phyloP scores from a whole-genome alignment of 2,797 vertebrate genomes.

The Leptatherina wallacei region DNA sequence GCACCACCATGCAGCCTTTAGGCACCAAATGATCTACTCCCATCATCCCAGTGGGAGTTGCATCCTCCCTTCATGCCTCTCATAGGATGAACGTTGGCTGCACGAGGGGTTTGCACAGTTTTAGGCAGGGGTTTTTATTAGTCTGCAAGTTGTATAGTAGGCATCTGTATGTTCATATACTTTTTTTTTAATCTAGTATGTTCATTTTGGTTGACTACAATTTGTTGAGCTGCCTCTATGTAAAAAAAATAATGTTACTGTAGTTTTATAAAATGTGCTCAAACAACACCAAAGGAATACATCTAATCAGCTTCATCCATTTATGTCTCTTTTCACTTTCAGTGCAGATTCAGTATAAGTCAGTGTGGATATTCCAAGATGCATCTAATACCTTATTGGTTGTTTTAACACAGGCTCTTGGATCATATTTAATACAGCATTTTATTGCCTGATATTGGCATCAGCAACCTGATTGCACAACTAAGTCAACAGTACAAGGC shows the following conservation, averaged over 20 bases:
- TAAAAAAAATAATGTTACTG: neutral
- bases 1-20: neutral
- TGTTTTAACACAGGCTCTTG: constrained; percentile 11
- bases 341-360: constrained; percentile 17
- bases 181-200: neutral
- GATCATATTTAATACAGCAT: constrained; percentile 27
- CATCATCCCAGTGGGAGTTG: neutral
- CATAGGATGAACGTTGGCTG: neutral
- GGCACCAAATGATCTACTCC: neutral
- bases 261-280: constrained; percentile 4
- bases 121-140: neutral
- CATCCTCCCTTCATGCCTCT: neutral
- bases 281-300: constrained; percentile 10
- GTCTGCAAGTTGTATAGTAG: neutral
- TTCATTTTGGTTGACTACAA: neutral
- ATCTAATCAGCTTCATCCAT: constrained; percentile 24
- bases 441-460: constrained; percentile 33
- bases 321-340: neutral
- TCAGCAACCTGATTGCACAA: constrained; percentile 28
- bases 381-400: constrained; percentile 2
- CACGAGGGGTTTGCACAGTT: neutral
- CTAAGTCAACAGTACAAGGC: constrained; percentile 36
- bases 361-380: neutral
- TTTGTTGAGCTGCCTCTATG: neutral
- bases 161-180: neutral